phyloP scores from a whole-genome alignment of 2,797 vertebrate genomes.

The Cheirogaleus major region DNA sequence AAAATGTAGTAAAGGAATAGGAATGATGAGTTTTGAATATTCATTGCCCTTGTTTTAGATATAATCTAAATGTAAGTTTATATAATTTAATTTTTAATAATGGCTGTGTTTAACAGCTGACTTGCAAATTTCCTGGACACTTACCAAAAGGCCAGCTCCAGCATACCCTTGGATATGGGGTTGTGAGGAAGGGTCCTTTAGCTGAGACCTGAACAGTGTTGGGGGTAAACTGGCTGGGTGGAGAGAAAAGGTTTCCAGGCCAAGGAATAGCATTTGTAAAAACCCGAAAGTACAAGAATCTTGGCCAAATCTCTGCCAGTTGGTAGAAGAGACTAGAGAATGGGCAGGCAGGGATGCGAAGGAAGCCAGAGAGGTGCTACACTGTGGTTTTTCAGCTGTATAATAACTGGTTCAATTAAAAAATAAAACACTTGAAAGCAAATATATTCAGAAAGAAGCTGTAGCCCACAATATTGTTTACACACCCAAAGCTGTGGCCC shows the following conservation, averaged over 20 bases:
- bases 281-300: not conserved
- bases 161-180: not conserved
- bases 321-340: not conserved
- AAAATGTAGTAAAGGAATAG: not conserved
- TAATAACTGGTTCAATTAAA: not conserved
- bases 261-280: not conserved
- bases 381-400: not conserved
- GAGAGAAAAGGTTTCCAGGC: not conserved
- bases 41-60: not conserved
- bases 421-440: not conserved
- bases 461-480: not conserved
- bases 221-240: not conserved
- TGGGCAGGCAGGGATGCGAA: not conserved
- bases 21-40: not conserved
- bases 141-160: not conserved
- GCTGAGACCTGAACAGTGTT: not conserved
- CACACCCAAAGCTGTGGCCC: not conserved
- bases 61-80: not conserved
- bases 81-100: not conserved
- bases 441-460: not conserved
- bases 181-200: not conserved
- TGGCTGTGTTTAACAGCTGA: not conserved
- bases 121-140: not conserved
- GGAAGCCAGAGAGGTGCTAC: not conserved
- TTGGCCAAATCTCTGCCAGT: not conserved